Evolutionary conservation across 2,113 vertebrate species (phyloP).

Genomic region (Calidris pygmaea): DNA sequence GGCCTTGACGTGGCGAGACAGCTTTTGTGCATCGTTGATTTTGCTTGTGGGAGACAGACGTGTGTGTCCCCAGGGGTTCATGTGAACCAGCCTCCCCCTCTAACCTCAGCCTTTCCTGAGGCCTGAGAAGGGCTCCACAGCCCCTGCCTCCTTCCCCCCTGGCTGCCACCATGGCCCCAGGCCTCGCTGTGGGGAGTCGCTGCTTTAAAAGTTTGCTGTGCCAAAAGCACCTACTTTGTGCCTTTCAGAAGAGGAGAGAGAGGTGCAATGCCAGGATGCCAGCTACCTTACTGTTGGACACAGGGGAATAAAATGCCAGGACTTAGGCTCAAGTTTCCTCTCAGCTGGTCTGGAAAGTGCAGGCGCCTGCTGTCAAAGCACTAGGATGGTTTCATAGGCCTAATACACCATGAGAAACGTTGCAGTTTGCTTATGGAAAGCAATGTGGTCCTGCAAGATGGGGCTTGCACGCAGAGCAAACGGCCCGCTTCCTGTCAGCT

Average conservation of each 20-base stretch:
- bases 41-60: background rate
- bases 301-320: background rate
- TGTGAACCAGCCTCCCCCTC: constrained; percentile 44
- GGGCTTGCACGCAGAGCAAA: fast-evolving
- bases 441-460: background rate
- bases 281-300: background rate
- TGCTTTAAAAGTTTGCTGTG: background rate
- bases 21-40: background rate
- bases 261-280: background rate
- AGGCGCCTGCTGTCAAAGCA: background rate
- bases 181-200: background rate
- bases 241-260: background rate
- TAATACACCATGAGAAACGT: background rate
- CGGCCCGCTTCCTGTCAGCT: background rate
- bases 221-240: background rate
- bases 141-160: background rate
- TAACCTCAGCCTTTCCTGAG: background rate
- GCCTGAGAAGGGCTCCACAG: background rate
- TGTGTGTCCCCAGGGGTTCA: background rate
- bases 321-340: background rate
- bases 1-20: background rate
- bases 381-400: background rate
- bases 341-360: background rate
- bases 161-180: background rate
- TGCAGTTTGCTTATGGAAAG: background rate